Percentiles rank a stretch among this genome's conserved stretches.
Conservation (phyloP, 2,888 invertebrate species). For the Trissolcus brochymenae region DNA sequence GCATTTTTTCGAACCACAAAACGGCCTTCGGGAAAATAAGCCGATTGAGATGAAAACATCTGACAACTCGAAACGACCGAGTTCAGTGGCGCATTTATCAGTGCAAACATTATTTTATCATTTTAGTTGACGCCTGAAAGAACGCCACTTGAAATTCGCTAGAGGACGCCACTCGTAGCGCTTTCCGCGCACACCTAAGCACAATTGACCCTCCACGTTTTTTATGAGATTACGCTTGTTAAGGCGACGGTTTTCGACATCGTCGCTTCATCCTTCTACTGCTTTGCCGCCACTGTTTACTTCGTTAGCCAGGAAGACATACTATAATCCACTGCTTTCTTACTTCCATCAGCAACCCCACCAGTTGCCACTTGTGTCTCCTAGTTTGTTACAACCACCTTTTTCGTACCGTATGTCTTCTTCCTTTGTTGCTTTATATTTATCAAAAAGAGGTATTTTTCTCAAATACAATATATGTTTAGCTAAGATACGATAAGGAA, state of each 20-base stretch:
- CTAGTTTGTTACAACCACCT: constrained; percentile 34
- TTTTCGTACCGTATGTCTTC: constrained; percentile 5
- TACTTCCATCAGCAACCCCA: constrained; percentile 29
- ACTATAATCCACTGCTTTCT: constrained; percentile 68
- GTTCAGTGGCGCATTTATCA: constrained; percentile 72
- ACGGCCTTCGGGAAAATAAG: background rate
- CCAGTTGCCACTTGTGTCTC: constrained; percentile 30
- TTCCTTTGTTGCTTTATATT: too few relatives aligned
- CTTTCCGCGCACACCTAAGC: constrained; percentile 23
- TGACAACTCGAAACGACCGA: constrained; percentile 62
- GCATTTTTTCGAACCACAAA: constrained; percentile 6
- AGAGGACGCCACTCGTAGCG: constrained; percentile 24
- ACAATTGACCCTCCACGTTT: constrained; percentile 62
- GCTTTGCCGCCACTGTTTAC: constrained; percentile 61
- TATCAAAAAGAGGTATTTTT: too few relatives aligned
- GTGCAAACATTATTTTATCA: constrained; percentile 75
- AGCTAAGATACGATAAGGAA: too few relatives aligned
- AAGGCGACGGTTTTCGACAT: constrained; percentile 67
- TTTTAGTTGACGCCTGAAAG: constrained; percentile 58
- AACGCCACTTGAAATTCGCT: constrained; percentile 37
- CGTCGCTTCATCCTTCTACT: constrained; percentile 42
- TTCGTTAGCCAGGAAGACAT: constrained; percentile 69
- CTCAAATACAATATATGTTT: too few relatives aligned
- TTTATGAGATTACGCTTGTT: constrained; percentile 73
- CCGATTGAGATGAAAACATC: background rate